These are phyloP conservation scores for Cyprinodon variegatus DNA, from an alignment of 2,113 vertebrate species.

Conservation along the genomic window DNA sequence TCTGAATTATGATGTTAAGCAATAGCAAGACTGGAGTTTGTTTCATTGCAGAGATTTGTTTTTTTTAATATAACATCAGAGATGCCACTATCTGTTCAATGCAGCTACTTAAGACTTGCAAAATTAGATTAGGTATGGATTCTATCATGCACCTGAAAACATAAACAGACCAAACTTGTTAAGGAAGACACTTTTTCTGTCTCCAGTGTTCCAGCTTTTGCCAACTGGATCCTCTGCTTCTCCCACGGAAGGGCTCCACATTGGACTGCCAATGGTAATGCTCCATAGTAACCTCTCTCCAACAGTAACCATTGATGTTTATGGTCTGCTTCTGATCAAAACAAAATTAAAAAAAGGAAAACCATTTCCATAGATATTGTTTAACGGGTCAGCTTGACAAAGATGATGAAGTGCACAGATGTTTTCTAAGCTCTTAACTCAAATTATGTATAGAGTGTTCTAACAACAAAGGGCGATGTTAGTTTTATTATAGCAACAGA, in stretches of 20 bases:
- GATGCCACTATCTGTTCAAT: background rate
- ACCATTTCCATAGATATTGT: background rate
- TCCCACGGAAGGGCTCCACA: slow-evolving; percentile 56
- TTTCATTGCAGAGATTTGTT: background rate
- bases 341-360: background rate
- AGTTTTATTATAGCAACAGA: background rate
- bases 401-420: background rate
- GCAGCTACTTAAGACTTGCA: background rate
- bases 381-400: background rate
- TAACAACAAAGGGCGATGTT: no score
- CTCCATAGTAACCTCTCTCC: background rate
- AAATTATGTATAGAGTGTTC: background rate
- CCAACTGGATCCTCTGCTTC: slow-evolving; percentile 66
- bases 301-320: background rate
- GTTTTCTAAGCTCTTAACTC: background rate
- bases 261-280: slow-evolving; percentile 56
- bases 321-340: background rate
- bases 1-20: no score
- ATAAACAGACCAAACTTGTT: slow-evolving; percentile 8
- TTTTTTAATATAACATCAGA: background rate
- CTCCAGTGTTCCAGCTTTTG: slow-evolving; percentile 60
- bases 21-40: no score
- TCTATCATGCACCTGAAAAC: slow-evolving; percentile 13
- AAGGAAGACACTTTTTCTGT: slow-evolving; percentile 42
- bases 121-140: background rate